Evolutionary conservation across 2,888 invertebrate species (phyloP).

Genomic region (Selenia dentaria): DNA sequence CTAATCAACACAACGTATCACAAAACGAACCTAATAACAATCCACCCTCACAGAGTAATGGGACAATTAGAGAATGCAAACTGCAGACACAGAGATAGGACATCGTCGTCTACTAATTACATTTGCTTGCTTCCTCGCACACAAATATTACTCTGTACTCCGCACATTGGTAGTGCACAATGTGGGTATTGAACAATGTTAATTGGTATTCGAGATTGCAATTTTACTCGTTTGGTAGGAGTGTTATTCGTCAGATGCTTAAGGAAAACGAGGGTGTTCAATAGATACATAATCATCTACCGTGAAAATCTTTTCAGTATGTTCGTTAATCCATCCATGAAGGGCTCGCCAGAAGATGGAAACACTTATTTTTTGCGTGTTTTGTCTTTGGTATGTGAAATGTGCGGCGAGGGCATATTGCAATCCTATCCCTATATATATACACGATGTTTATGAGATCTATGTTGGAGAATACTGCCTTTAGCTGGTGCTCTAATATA

Average conservation of each 20-base stretch:
- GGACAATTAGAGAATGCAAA: constrained; percentile 50
- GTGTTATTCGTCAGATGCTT: background rate
- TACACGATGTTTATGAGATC: too few relatives aligned
- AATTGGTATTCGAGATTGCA: constrained; percentile 19
- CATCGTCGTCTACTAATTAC: constrained; percentile 46
- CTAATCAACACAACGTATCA: background rate
- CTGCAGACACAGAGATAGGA: constrained; percentile 32
- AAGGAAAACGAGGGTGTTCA: constrained; percentile 1
- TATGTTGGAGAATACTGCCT: too few relatives aligned
- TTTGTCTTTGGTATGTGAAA: too few relatives aligned
- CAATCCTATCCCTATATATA: too few relatives aligned
- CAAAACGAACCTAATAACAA: constrained; percentile 25
- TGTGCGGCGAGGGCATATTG: too few relatives aligned
- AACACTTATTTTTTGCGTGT: too few relatives aligned
- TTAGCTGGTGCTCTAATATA: too few relatives aligned
- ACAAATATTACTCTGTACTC: constrained; percentile 46
- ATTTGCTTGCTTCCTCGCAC: constrained; percentile 44
- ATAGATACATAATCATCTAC: too few relatives aligned
- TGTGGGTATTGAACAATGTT: constrained; percentile 12
- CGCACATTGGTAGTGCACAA: constrained; percentile 15
- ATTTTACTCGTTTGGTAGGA: constrained; percentile 1
- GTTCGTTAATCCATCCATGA: too few relatives aligned
- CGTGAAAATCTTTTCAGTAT: too few relatives aligned
- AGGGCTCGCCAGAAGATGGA: too few relatives aligned
- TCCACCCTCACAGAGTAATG: constrained; percentile 37